Percentiles rank a stretch among this genome's conserved stretches.
Evolutionary conservation across 2,888 invertebrate species (phyloP).

Genomic region (Ophioninae sp.): DNA sequence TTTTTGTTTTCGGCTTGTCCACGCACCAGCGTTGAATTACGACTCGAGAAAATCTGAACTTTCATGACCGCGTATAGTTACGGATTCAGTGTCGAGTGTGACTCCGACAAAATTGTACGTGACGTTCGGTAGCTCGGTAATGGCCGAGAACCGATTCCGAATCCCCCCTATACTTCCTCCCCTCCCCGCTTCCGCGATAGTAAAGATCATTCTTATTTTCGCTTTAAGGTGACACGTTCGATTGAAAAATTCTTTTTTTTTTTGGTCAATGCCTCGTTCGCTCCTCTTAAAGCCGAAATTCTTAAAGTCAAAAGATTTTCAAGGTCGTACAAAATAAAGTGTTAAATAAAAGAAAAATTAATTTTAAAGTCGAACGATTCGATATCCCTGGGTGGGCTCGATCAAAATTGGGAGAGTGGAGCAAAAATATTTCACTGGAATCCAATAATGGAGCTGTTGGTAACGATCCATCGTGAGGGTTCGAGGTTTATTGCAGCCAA

Average conservation of each 20-base stretch:
- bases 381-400: too few relatives aligned
- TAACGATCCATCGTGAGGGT: not conserved
- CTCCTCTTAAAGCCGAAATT: too few relatives aligned
- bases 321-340: too few relatives aligned
- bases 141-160: slow-evolving; percentile 52
- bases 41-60: not conserved
- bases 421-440: not conserved
- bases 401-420: too few relatives aligned
- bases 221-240: not conserved
- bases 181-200: not conserved
- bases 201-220: slow-evolving; percentile 8
- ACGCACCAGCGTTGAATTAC: too few relatives aligned
- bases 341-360: too few relatives aligned
- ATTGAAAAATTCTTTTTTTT: not conserved
- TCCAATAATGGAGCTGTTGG: not conserved
- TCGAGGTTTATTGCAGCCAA: slow-evolving; percentile 27
- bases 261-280: too few relatives aligned
- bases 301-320: too few relatives aligned
- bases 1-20: not conserved
- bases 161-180: slow-evolving; percentile 27
- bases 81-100: not conserved
- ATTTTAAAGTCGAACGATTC: too few relatives aligned
- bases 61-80: not conserved
- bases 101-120: slow-evolving; percentile 38
- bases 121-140: slow-evolving; percentile 40